These are phyloP conservation scores for Amphipoea lucens DNA, from an alignment of 2,888 invertebrate genomes.

Conservation along the genomic window DNA sequence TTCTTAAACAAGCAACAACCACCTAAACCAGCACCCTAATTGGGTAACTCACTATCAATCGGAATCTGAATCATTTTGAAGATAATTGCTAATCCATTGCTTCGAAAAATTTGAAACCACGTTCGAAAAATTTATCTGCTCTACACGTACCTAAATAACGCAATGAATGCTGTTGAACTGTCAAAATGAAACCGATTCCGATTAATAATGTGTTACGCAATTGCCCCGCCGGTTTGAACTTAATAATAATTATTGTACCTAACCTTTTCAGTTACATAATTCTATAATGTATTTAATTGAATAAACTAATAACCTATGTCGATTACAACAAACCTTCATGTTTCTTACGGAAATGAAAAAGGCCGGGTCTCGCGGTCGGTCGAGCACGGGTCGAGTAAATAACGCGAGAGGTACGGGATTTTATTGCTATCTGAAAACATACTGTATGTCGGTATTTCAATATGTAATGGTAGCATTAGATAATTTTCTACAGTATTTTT, in stretches of 20 bases:
- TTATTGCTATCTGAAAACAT: constrained; percentile 52
- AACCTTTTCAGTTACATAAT: background rate
- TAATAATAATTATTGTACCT: background rate
- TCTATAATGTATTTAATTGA: constrained; percentile 17
- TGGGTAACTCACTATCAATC: too few species aligned
- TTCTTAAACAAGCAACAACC: too few species aligned
- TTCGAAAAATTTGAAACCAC: too few species aligned
- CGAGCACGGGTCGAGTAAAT: constrained; percentile 56
- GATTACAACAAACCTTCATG: constrained; percentile 71
- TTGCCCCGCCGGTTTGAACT: background rate
- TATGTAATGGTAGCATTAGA: constrained; percentile 18
- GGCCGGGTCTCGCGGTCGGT: constrained; percentile 60
- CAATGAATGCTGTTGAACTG: too few species aligned
- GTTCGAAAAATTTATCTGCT: too few species aligned
- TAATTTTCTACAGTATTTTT: background rate
- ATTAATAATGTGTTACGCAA: too few species aligned
- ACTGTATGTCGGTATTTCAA: constrained; percentile 17
- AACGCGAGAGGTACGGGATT: constrained; percentile 48
- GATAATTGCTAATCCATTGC: too few species aligned
- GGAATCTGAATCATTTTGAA: too few species aligned
- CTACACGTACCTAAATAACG: too few species aligned
- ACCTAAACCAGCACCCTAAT: too few species aligned
- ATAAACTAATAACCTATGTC: constrained; percentile 61
- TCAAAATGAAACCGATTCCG: too few species aligned
- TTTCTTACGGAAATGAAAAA: constrained; percentile 80